Percentiles rank a stretch among this genome's conserved stretches.
These are phyloP conservation scores for Dendrolimus kikuchii DNA, from an alignment of 1,140 invertebrate genomes.

Conservation along the genomic window DNA sequence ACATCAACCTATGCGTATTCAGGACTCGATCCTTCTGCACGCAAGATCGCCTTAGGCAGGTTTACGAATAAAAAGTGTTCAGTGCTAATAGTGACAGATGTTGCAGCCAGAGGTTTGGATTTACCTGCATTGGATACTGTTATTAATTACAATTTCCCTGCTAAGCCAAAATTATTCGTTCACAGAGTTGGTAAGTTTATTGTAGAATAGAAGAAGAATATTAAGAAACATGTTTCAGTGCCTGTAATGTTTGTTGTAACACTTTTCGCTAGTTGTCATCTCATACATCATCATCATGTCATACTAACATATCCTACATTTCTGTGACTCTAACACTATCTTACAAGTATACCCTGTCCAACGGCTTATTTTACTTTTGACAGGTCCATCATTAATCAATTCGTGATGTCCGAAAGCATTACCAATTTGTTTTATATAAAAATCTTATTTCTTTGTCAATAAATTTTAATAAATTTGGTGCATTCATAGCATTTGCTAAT, in stretches of 20 bases:
- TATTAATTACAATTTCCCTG: slow-evolving; percentile 98
- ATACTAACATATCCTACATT: too few species aligned
- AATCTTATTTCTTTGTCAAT: too few species aligned
- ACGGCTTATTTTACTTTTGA: too few species aligned
- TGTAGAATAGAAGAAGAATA: background rate
- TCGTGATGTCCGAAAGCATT: too few species aligned
- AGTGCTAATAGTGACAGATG: slow-evolving; percentile 95
- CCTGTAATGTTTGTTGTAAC: background rate
- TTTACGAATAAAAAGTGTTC: slow-evolving; percentile 87
- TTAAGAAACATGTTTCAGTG: background rate
- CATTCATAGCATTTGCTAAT: too few species aligned
- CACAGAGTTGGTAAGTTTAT: slow-evolving; percentile 93
- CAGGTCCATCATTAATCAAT: too few species aligned
- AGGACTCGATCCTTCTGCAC: slow-evolving; percentile 93
- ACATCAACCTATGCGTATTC: slow-evolving; percentile 94
- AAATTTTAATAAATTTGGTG: too few species aligned
- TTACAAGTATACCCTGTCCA: too few species aligned
- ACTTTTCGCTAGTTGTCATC: too few species aligned
- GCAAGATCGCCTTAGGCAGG: slow-evolving; percentile 96
- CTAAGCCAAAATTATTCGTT: slow-evolving; percentile 97
- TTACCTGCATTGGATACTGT: slow-evolving; percentile 97
- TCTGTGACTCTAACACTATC: too few species aligned
- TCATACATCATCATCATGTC: too few species aligned
- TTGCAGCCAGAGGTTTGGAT: slow-evolving; percentile 97
- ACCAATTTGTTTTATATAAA: too few species aligned